Base-by-base conservation (phyloP, 2,113 vertebrate species). In the Forbesichthys agassizii region DNA sequence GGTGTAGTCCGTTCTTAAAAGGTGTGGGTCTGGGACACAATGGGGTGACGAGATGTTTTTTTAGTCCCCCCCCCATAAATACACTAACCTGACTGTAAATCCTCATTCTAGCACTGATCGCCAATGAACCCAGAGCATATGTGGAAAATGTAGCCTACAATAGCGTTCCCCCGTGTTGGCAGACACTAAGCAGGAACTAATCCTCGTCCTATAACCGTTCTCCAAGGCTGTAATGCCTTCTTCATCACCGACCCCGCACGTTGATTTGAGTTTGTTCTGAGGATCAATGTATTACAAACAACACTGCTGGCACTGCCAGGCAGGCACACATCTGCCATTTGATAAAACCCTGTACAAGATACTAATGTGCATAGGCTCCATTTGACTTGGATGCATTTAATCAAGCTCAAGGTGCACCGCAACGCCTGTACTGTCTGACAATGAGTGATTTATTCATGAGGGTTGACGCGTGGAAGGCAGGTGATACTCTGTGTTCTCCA, bases 11-110 rank as follows among this genome's bases (percentile, higher is more conserved):
- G 9, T 13, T 11, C 48, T 27, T 57, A 7, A 57, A 13, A 58
- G 11, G 20, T 18, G 18, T 33, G 12, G 36, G 36, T 42, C 7
- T 5, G 36, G 36, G 7, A 5, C 36, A 5, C 36, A 1, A 42
- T 6, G 36, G 36, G 36, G 36, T 42, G 5, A 42, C 36, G 5
- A 8, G 36, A 42, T 42, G 36, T 42, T 42, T 42, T 42, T 42
- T 42, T 42, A 42, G 20, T 42, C 7, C 7, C 5, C 7, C 36
- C 9, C 48, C 72, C 51, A 68, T 66, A 74, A 74, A 63, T 67
- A 58, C 75, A 68, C 52, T 57, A 56, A 73, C 77, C 79, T 66
- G 69, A 64, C 10, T 51, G 49, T 51, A 5, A 69, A 75, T 61
- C 7, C 53, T 20, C n/a, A 27, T 61, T 65, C 60, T 68, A 27